Percentiles rank a stretch among this genome's conserved stretches.
Conservation (phyloP, 2,888 invertebrate species). For the Amaurobius ferox region DNA sequence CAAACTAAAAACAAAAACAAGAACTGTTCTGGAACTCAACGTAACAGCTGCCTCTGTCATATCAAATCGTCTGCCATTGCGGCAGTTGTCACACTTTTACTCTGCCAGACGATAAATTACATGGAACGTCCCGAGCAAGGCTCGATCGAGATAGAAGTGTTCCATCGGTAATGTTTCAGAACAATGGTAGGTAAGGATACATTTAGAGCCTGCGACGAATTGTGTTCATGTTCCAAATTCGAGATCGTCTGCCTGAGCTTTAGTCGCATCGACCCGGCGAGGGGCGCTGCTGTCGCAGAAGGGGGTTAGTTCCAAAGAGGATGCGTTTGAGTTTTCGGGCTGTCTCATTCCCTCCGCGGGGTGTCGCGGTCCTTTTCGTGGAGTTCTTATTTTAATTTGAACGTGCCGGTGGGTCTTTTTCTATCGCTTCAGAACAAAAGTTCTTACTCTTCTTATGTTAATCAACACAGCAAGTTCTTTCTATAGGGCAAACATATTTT, state of each 20-base stretch:
- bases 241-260: constrained; percentile 1
- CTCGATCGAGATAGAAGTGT: background rate
- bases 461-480: too few relatives aligned
- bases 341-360: constrained; percentile 1
- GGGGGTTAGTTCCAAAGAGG: background rate
- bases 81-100: background rate
- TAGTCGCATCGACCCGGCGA: background rate
- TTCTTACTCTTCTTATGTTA: too few relatives aligned
- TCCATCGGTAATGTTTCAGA: background rate
- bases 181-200: background rate
- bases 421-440: too few relatives aligned
- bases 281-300: background rate
- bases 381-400: background rate
- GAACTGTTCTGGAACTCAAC: background rate
- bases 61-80: background rate
- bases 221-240: background rate
- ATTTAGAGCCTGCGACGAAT: background rate
- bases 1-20: background rate
- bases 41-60: background rate
- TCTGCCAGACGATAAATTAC: background rate
- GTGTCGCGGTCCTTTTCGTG: background rate
- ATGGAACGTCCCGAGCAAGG: background rate
- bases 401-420: background rate
- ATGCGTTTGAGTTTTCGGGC: background rate
- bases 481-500: too few relatives aligned